Percentiles rank a stretch among this genome's conserved stretches.
phyloP scores from a whole-genome alignment of 1,140 invertebrate species.

The Drosophila sp. region DNA sequence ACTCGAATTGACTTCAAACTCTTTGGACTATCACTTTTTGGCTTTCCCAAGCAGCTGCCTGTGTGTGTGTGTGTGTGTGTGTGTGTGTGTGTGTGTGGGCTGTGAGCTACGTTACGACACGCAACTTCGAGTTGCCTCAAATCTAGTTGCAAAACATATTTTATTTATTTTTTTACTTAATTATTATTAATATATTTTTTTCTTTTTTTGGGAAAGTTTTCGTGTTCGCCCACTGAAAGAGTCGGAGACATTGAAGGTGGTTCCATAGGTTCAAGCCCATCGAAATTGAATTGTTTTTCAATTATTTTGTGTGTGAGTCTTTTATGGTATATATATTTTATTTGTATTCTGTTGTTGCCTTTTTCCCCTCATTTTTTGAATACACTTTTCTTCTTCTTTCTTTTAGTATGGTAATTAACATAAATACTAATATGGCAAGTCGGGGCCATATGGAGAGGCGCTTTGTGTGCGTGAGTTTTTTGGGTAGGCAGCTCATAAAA shows the following conservation, averaged over 20 bases:
- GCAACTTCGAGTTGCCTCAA: neutral
- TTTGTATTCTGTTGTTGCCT: slow-evolving; percentile 3
- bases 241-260: slow-evolving; percentile 23
- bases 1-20: slow-evolving; percentile 9
- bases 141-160: slow-evolving; percentile 24
- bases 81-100: too few relatives aligned
- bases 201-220: slow-evolving; percentile 37
- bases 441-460: slow-evolving; percentile 51
- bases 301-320: slow-evolving; percentile 18
- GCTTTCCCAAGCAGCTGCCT: slow-evolving; percentile 32
- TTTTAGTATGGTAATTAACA: slow-evolving; percentile 80
- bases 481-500: slow-evolving; percentile 56
- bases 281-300: slow-evolving; percentile 60
- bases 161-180: neutral
- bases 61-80: too few relatives aligned
- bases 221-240: slow-evolving; percentile 40
- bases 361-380: neutral
- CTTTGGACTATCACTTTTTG: slow-evolving; percentile 19
- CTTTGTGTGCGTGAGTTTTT: slow-evolving; percentile 21
- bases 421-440: slow-evolving; percentile 72
- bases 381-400: slow-evolving; percentile 26
- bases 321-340: neutral
- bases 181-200: too few relatives aligned
- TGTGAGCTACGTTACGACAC: slow-evolving; percentile 20
- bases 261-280: neutral